These are phyloP conservation scores for Adelphocoris suturalis DNA, from an alignment of 2,888 invertebrate species.

Conservation along the genomic window DNA sequence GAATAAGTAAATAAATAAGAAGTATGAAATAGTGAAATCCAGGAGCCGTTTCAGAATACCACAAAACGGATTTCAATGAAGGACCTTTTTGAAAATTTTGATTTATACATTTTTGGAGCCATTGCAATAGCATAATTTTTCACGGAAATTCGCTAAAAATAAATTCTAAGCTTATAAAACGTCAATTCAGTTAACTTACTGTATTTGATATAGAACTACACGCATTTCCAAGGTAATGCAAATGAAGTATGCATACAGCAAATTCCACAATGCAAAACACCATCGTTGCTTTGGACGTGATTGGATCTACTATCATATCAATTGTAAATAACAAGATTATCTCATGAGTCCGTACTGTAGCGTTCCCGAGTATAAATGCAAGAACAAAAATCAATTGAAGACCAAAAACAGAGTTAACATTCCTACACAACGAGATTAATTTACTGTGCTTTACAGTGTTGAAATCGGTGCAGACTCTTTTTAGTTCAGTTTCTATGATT, in stretches of 20 bases:
- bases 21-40: too few species aligned
- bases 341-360: background rate
- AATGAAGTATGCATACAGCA: background rate
- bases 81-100: too few species aligned
- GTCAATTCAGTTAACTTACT: too few species aligned
- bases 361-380: background rate
- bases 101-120: too few species aligned
- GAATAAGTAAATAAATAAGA: too few species aligned
- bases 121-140: too few species aligned
- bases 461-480: background rate
- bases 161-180: too few species aligned
- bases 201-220: background rate
- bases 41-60: too few species aligned
- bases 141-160: too few species aligned
- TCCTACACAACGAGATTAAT: background rate
- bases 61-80: too few species aligned
- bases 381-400: background rate
- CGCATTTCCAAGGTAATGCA: background rate
- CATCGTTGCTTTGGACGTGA: background rate
- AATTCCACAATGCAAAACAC: background rate
- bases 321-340: background rate
- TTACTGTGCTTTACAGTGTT: background rate
- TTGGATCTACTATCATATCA: background rate
- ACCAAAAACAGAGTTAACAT: background rate
- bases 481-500: background rate